A percentile compares a stretch with the other conserved stretches of the same genome.
Conservation (phyloP, 35 echinoderm and acorn worm genomes). For the Strongylocentrotus purpuratus region DNA sequence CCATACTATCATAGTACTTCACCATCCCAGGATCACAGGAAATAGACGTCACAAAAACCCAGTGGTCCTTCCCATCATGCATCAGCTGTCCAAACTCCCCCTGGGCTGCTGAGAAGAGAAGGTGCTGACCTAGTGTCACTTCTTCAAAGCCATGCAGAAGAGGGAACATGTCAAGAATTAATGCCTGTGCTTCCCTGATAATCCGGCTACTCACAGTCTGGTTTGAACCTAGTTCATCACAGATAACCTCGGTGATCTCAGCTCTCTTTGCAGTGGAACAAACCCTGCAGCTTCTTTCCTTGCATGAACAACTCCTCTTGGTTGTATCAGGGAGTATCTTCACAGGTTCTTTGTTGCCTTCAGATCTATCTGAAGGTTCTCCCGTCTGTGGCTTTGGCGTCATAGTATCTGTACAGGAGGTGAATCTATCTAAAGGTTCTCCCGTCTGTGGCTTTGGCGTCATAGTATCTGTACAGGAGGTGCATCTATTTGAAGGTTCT, state of each 20-base stretch:
- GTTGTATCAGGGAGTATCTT: neutral
- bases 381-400: neutral
- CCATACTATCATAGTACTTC: slow-evolving; percentile 25
- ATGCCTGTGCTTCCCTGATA: neutral
- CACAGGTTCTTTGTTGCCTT: neutral
- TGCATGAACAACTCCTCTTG: neutral
- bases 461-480: neutral
- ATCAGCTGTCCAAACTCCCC: slow-evolving; percentile 27
- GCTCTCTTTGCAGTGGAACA: neutral
- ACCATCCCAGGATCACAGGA: neutral
- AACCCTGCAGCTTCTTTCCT: neutral
- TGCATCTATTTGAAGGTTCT: neutral
- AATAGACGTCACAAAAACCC: slow-evolving; percentile 22
- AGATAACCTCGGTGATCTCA: neutral
- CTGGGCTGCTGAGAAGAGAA: slow-evolving; percentile 34
- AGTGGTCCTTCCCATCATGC: slow-evolving; percentile 44
- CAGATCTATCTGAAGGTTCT: neutral
- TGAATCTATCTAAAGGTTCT: too few relatives aligned
- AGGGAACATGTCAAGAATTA: slow-evolving; percentile 24
- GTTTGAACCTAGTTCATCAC: neutral
- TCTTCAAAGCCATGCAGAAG: slow-evolving; percentile 32
- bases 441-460: too few relatives aligned
- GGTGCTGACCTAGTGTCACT: neutral
- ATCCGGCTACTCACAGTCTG: neutral
- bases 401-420: too few relatives aligned